Evolutionary conservation across 2,888 invertebrate genomes (phyloP), one percentile per base, ranked within the genome.

Genomic region (Synanthedon myopaeformis): DNA sequence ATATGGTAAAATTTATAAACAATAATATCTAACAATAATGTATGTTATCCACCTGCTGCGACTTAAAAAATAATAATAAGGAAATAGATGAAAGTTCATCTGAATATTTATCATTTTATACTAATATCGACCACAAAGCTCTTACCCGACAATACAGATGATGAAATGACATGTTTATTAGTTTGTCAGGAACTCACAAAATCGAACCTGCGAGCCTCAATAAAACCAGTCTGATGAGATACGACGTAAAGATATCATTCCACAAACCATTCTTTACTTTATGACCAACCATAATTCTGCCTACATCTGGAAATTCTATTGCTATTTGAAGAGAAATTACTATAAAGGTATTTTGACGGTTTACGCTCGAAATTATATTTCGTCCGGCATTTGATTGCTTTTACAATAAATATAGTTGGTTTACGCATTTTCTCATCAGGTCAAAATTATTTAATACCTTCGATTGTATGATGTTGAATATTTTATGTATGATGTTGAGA

Each of bases 221-320:
- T 74, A 73, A 77, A 75, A 72, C 56, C 56, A 58, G 51, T 61
- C 61, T 72, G 72, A 76, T 72, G 70, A 74, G 71, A 73, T 69
- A 59, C 64, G 63, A 68, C 67, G 66, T 67, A 67, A 70, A 72
- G 64, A 71, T 72, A 66, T 68, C 59, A 67, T 67, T 72, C 67
- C 62, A 59, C 61, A 59, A 67, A 69, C 67, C 61, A 64, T 74
- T 73, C 62, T 62, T 62, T 64, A 58, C 63, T 70, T 76, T 74
- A 75, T 69, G 65, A 63, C 63, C 66, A 49, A 59, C 61, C 60
- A 64, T 72, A 70, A 66, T 68, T 70, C 65, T 66, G 58, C 55
- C 55, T 45, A 55, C 58, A 54, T 57, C 59, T 60, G 52, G 58
- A 63, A 63, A 57, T 58, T 59, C 59, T 59, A 59, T 35, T 41